phyloP scores from a whole-genome alignment of 2,113 vertebrate genomes.

The Castor canadensis region DNA sequence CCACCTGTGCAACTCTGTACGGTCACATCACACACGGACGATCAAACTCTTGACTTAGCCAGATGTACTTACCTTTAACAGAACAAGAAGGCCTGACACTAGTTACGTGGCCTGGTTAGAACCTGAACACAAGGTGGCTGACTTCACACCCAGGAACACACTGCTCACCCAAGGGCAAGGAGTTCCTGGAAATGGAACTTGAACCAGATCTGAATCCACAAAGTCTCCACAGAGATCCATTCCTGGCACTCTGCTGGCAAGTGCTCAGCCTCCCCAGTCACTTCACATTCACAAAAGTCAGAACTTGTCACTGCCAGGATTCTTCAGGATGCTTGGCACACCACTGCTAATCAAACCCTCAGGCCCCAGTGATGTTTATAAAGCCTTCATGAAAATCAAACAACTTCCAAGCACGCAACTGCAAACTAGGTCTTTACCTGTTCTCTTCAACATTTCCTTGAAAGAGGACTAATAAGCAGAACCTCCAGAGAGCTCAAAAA shows the following conservation, averaged over 20 bases:
- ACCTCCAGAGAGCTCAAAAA: too few species aligned
- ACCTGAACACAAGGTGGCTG: not conserved
- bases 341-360: not conserved
- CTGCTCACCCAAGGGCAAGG: not conserved
- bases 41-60: not conserved
- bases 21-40: not conserved
- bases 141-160: not conserved
- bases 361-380: not conserved
- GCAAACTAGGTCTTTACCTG: not conserved
- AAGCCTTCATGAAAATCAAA: slow-evolving; percentile 27
- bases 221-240: slow-evolving; percentile 36
- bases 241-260: slow-evolving; percentile 37
- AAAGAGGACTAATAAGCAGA: not conserved
- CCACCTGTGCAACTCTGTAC: not conserved
- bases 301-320: not conserved
- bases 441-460: not conserved
- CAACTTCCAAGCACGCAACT: not conserved
- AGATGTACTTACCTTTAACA: too few species aligned
- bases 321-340: slow-evolving; percentile 38
- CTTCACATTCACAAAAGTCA: not conserved
- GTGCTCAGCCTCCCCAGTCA: not conserved
- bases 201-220: not conserved
- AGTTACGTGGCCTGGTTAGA: not conserved
- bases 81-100: too few species aligned
- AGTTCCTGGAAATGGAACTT: slow-evolving; percentile 53